These are phyloP conservation scores for Cyclargus thomasi DNA, from an alignment of 1,140 invertebrate genomes.

Conservation along the genomic window DNA sequence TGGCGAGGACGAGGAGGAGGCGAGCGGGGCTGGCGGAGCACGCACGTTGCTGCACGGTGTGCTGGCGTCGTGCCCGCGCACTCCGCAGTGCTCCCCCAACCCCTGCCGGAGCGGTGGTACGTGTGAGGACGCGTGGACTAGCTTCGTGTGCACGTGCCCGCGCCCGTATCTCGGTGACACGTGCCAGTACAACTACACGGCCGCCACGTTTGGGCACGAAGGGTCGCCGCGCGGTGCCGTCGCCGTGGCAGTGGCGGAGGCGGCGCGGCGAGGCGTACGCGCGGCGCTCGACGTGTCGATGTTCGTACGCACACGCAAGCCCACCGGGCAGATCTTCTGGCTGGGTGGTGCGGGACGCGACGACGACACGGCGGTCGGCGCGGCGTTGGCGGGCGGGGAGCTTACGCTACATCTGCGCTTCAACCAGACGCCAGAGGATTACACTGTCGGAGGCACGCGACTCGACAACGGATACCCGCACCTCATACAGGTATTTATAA, in stretches of 20 bases:
- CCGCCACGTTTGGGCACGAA: constrained; percentile 93
- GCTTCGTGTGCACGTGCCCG: constrained; percentile 90
- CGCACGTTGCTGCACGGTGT: constrained; percentile 50
- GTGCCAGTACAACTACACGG: constrained; percentile 92
- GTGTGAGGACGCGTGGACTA: constrained; percentile 92
- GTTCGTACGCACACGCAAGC: constrained; percentile 91
- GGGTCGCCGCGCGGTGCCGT: constrained; percentile 84
- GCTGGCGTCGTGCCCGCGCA: constrained; percentile 83
- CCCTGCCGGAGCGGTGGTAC: constrained; percentile 90
- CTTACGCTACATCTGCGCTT: constrained; percentile 86
- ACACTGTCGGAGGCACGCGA: constrained; percentile 87
- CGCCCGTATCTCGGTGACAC: constrained; percentile 90
- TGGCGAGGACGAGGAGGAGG: constrained; percentile 23
- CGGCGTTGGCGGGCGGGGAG: constrained; percentile 85
- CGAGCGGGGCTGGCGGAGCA: constrained; percentile 26
- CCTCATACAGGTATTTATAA: constrained; percentile 81
- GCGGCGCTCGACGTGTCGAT: constrained; percentile 92
- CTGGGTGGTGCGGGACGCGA: constrained; percentile 76
- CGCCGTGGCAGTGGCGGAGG: constrained; percentile 80
- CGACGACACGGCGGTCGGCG: constrained; percentile 84
- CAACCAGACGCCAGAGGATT: constrained; percentile 86
- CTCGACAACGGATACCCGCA: constrained; percentile 91
- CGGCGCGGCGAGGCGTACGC: constrained; percentile 81
- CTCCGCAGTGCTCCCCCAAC: constrained; percentile 88
- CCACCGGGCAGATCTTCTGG: constrained; percentile 91